A percentile compares a stretch with the other conserved stretches of the same genome.
Evolutionary conservation across 2,888 invertebrate species (phyloP).

Genomic region (Phalangium opilio): DNA sequence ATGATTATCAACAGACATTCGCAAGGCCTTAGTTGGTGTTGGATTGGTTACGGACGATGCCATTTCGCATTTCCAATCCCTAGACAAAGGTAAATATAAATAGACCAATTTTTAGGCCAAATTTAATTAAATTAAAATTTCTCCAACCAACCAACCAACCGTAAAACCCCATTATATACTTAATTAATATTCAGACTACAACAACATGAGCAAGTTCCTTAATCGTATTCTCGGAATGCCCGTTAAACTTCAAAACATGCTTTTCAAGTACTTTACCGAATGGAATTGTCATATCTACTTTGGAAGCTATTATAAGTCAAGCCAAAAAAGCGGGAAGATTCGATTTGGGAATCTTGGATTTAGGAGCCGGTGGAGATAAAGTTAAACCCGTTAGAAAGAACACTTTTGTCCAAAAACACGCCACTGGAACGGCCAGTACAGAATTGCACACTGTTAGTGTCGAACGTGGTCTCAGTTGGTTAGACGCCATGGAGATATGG

Average conservation of each 20-base stretch:
- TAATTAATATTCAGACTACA: slow-evolving; percentile 48
- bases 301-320: slow-evolving; percentile 76
- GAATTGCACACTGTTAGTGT: slow-evolving; percentile 66
- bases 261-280: slow-evolving; percentile 97
- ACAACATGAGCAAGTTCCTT: slow-evolving; percentile 95
- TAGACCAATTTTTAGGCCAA: too few species aligned
- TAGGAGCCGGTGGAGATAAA: slow-evolving; percentile 82
- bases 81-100: slow-evolving; percentile 47
- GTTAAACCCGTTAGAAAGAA: slow-evolving; percentile 67
- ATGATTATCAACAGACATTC: slow-evolving; percentile 50
- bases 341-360: slow-evolving; percentile 76
- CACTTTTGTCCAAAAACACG: slow-evolving; percentile 70
- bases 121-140: background rate
- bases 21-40: slow-evolving; percentile 84
- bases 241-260: slow-evolving; percentile 84
- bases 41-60: slow-evolving; percentile 72
- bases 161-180: background rate
- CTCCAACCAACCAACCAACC: background rate
- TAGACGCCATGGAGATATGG: slow-evolving; percentile 65
- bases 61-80: slow-evolving; percentile 52
- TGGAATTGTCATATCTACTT: too few species aligned
- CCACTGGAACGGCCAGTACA: slow-evolving; percentile 80
- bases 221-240: slow-evolving; percentile 94
- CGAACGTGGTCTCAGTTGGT: slow-evolving; percentile 65
- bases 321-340: slow-evolving; percentile 88